These are phyloP conservation scores for Brachionus sp. DNA, from an alignment of 1,140 invertebrate genomes.

Conservation along the genomic window DNA sequence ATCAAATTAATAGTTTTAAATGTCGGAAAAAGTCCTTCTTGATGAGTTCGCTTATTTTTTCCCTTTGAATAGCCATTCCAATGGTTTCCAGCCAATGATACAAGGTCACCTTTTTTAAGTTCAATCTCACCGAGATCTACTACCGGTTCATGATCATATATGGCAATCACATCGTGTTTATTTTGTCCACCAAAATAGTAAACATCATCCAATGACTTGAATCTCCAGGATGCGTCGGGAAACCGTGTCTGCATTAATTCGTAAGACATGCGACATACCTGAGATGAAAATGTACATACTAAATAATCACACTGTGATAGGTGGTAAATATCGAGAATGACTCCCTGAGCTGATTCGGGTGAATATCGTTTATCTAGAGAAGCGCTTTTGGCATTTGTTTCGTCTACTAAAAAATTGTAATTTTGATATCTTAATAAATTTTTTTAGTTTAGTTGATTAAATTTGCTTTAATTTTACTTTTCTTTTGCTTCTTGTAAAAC, in stretches of 20 bases:
- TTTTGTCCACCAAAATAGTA: constrained; percentile 96
- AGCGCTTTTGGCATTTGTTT: constrained; percentile 78
- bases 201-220: constrained; percentile 87
- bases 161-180: constrained; percentile 75
- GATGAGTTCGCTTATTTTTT: constrained; percentile 73
- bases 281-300: constrained; percentile 94
- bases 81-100: constrained; percentile 92
- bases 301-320: constrained; percentile 80
- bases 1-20: constrained; percentile 54
- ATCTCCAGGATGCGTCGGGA: constrained; percentile 75
- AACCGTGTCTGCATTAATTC: constrained; percentile 89
- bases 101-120: constrained; percentile 72
- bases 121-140: constrained; percentile 68
- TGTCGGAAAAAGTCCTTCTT: constrained; percentile 60
- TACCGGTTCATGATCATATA: constrained; percentile 70
- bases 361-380: constrained; percentile 82
- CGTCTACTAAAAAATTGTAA: constrained; percentile 72
- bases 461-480: constrained; percentile 53
- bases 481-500: constrained; percentile 61
- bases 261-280: constrained; percentile 90
- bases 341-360: constrained; percentile 78
- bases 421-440: constrained; percentile 69
- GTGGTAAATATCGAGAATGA: constrained; percentile 85
- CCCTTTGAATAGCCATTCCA: constrained; percentile 90
- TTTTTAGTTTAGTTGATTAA: not conserved